These are phyloP conservation scores for Subacronicta megacephala DNA, from an alignment of 2,888 invertebrate species.

Conservation along the genomic window DNA sequence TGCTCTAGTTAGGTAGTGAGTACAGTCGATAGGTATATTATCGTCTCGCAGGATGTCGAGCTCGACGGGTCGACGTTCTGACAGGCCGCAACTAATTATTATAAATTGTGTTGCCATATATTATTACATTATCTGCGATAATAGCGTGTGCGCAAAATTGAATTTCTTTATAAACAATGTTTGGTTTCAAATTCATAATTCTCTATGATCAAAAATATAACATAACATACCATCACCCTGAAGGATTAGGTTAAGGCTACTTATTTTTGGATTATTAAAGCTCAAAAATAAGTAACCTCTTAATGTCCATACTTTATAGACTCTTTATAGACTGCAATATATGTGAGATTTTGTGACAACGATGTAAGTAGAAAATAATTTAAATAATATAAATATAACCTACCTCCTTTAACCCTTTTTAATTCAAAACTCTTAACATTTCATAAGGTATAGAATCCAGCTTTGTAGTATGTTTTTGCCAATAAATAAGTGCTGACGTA, in stretches of 20 bases:
- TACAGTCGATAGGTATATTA: constrained; percentile 64
- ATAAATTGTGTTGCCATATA: constrained; percentile 68
- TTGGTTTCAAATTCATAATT: not conserved
- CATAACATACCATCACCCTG: too few relatives aligned
- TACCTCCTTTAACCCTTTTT: constrained; percentile 11
- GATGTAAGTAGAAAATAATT: too few relatives aligned
- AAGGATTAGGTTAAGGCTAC: too few relatives aligned
- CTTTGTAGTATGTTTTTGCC: constrained; percentile 16
- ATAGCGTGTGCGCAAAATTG: constrained; percentile 31
- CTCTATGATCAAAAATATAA: not conserved
- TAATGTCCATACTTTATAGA: too few relatives aligned
- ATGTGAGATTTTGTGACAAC: too few relatives aligned
- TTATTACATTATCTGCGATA: constrained; percentile 27
- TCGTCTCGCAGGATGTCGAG: constrained; percentile 80
- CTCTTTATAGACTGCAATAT: too few relatives aligned
- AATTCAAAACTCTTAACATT: constrained; percentile 8
- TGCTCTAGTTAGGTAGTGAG: constrained; percentile 67
- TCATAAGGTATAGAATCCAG: constrained; percentile 17
- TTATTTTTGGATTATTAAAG: too few relatives aligned
- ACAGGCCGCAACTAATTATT: constrained; percentile 78
- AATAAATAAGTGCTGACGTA: constrained; percentile 28
- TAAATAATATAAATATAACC: too few relatives aligned
- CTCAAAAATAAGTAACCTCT: too few relatives aligned
- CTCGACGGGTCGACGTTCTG: constrained; percentile 81
- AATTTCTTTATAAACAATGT: not conserved